Evolutionary conservation across 2,888 invertebrate genomes (phyloP), one percentile per base, ranked within the genome.

Genomic region (Drosophila anomelani): DNA sequence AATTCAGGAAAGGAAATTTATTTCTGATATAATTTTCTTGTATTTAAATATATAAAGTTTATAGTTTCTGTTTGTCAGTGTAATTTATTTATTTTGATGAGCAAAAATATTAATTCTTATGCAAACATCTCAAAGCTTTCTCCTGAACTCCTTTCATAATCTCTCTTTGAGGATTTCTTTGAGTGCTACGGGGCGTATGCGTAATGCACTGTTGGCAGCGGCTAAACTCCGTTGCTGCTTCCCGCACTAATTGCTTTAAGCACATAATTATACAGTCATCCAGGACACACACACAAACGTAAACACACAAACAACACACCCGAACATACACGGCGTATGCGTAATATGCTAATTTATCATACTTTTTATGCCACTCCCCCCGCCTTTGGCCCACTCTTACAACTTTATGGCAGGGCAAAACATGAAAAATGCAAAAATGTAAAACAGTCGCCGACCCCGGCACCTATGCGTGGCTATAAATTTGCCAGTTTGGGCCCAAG

Each of bases 261-360:
- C 79, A 76, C 79, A 79, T 79, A 81, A 79, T 79, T 79, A 81
- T 79, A 79, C 79, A 76, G 66, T 44, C 62, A 79, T 44, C 62
- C 67, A 70, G 47, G 71, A 29, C 54, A 47, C 26, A 44, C 15
- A 46, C 20, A 20, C 17, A 60, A 36, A 76, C 26, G 29, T 38
- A 62, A 23, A 54, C 44, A 54, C 44, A 53, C 23, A 41, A 13
- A 64, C 67, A 57, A 55, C 49, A 43, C 17, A 49, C 10, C n/a
- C 61, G 5, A 13, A 47, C 32, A 29, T 49, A 73, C 81, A 67
- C 59, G 78, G 78, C 82, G 80, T 81, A 79, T 80, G 82, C 82
- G 78, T 82, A 82, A 80, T 80, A 82, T 80, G 70, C 69, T 75
- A 82, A 82, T 82, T 77, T 81, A 79, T 80, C 80, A 80, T 82